phyloP scores from a whole-genome alignment of 2,888 invertebrate genomes.

The Lepidonotus clava region DNA sequence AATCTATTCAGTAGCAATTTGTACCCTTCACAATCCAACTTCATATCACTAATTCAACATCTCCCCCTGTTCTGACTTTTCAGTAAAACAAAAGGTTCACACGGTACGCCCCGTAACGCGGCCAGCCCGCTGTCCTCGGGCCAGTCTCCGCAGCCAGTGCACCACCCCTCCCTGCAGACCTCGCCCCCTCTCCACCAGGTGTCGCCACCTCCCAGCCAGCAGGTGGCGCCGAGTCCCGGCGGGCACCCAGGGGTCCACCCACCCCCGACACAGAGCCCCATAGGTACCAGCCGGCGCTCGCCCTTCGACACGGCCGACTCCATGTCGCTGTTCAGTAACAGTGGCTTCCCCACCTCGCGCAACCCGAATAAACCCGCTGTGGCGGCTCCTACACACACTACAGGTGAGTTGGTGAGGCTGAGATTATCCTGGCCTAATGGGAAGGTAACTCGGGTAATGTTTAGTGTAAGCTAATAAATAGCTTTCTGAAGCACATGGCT shows the following conservation, averaged over 20 bases:
- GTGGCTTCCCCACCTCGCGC: conserved; percentile 58
- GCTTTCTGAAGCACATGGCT: too few relatives aligned
- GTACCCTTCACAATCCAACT: too few relatives aligned
- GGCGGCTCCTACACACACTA: neutral
- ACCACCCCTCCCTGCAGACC: conserved; percentile 20
- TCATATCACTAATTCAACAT: too few relatives aligned
- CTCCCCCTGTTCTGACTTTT: neutral
- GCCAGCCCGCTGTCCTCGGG: conserved; percentile 10
- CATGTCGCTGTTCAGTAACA: conserved; percentile 63
- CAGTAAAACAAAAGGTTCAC: conserved; percentile 43
- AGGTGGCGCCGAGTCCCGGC: neutral
- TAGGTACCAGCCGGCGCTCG: conserved; percentile 11
- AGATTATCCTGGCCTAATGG: too few relatives aligned
- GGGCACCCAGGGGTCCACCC: neutral
- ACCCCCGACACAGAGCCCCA: conserved; percentile 38
- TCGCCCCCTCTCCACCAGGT: conserved; percentile 52
- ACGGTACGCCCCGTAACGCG: conserved; percentile 18
- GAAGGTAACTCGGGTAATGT: too few relatives aligned
- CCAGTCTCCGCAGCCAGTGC: neutral
- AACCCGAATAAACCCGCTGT: conserved; percentile 48
- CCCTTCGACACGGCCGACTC: conserved; percentile 56
- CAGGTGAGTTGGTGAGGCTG: too few relatives aligned
- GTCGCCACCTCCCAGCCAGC: conserved; percentile 4
- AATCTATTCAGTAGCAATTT: too few relatives aligned
- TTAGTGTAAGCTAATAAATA: too few relatives aligned